Conservation (phyloP, 2,797 vertebrate species). For the Fistularia tabacaria region DNA sequence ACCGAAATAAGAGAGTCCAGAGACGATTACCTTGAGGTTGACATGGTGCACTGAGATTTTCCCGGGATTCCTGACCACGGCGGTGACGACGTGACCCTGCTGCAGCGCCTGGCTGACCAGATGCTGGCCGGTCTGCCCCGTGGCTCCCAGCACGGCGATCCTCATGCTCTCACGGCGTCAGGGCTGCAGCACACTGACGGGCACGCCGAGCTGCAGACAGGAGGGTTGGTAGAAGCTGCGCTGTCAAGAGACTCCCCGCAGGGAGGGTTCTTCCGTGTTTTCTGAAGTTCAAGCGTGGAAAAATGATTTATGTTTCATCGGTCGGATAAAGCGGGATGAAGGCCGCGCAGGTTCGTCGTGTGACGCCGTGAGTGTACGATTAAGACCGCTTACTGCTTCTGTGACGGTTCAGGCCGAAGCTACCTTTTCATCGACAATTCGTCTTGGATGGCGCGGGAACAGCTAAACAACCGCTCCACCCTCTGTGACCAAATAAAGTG, state of each 20-base stretch:
- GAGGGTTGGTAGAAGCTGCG: neutral
- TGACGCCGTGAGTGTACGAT: no score
- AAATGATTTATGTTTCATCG: conserved; percentile 23
- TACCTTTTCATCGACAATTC: no score
- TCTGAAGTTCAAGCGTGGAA: conserved; percentile 19
- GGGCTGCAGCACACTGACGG: neutral
- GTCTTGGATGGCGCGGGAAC: no score
- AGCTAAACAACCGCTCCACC: no score
- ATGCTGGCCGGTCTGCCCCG: conserved; percentile 76
- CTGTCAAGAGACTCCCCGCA: neutral
- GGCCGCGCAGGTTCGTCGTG: no score
- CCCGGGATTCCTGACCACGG: conserved; percentile 72
- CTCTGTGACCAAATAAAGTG: no score
- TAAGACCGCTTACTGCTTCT: no score
- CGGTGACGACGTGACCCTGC: conserved; percentile 76
- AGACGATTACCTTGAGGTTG: conserved; percentile 72
- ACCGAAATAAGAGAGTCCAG: neutral
- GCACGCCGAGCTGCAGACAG: neutral
- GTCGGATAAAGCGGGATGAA: no score
- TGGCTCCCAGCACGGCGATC: conserved; percentile 78
- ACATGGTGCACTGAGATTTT: conserved; percentile 73
- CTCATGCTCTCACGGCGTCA: conserved; percentile 64
- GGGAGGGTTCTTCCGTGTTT: conserved; percentile 32
- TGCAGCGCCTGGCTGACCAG: conserved; percentile 75
- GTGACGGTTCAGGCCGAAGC: no score